These are phyloP conservation scores for Hystrix cristata DNA, from an alignment of 2,113 vertebrate genomes.

Conservation along the genomic window DNA sequence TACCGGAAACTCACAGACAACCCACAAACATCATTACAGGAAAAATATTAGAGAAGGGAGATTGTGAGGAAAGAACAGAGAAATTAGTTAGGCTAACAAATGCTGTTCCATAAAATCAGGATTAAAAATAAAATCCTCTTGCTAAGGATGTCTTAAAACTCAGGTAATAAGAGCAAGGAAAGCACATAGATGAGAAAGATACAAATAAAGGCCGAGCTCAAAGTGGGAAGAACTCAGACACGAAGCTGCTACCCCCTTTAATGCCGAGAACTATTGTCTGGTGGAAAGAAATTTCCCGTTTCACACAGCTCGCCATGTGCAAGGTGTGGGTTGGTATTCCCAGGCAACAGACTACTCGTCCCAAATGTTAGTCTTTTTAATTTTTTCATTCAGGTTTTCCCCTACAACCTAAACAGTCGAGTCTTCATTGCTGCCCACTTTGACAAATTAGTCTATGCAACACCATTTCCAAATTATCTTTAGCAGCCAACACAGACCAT, in stretches of 20 bases:
- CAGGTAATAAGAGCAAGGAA: background rate
- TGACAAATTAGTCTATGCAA: constrained; percentile 87
- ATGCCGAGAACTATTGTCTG: constrained; percentile 5
- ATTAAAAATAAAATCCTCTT: background rate
- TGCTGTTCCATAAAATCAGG: background rate
- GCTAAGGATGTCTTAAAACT: constrained; percentile 15
- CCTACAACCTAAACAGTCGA: constrained; percentile 79
- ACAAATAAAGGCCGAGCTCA: constrained; percentile 38
- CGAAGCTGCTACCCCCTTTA: background rate
- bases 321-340: background rate
- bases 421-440: constrained; percentile 82
- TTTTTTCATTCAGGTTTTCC: constrained; percentile 79
- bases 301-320: background rate
- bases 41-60: background rate
- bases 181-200: constrained; percentile 18
- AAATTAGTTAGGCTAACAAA: background rate
- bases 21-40: background rate
- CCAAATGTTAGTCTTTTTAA: constrained; percentile 69
- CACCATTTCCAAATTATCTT: constrained; percentile 88
- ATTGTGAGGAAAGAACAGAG: background rate
- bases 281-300: constrained; percentile 11
- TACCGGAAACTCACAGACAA: background rate
- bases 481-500: constrained; percentile 86
- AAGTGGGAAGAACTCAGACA: constrained; percentile 36
- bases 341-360: background rate